These are phyloP conservation scores for Archips xylosteana DNA, from an alignment of 2,888 invertebrate genomes.

Conservation along the genomic window DNA sequence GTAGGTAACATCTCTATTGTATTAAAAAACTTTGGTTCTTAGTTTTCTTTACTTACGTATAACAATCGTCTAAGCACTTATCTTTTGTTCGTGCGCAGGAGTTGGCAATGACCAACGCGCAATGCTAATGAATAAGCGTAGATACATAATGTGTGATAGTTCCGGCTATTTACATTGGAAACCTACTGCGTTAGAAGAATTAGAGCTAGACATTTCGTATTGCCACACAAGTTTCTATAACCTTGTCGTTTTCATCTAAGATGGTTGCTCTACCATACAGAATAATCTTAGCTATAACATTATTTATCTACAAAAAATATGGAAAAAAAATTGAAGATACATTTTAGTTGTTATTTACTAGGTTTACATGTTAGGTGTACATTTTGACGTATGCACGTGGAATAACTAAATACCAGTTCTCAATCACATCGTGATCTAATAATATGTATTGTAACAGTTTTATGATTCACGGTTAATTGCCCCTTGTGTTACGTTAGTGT, in stretches of 20 bases:
- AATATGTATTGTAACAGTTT: too few species aligned
- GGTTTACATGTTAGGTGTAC: too few species aligned
- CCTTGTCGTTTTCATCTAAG: background rate
- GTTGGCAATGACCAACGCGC: constrained; percentile 21
- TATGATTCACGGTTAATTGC: too few species aligned
- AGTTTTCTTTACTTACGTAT: background rate
- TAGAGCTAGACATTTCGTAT: constrained; percentile 9
- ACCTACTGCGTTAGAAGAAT: constrained; percentile 2
- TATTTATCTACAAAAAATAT: too few species aligned
- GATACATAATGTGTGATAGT: constrained; percentile 33
- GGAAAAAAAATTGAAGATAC: too few species aligned
- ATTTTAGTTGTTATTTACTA: too few species aligned
- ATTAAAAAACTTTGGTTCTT: background rate
- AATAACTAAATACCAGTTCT: too few species aligned
- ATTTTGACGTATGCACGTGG: background rate
- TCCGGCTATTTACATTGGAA: constrained; percentile 39
- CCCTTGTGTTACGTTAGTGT: too few species aligned
- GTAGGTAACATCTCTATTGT: too few species aligned
- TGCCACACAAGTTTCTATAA: background rate
- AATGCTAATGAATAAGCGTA: constrained; percentile 24
- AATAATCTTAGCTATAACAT: background rate
- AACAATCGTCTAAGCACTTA: background rate
- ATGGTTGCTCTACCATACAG: background rate
- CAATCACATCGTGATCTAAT: too few species aligned
- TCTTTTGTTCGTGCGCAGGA: background rate